These are phyloP conservation scores for Ptychobarbus kaznakovi DNA, from an alignment of 2,797 vertebrate species.

Conservation along the genomic window DNA sequence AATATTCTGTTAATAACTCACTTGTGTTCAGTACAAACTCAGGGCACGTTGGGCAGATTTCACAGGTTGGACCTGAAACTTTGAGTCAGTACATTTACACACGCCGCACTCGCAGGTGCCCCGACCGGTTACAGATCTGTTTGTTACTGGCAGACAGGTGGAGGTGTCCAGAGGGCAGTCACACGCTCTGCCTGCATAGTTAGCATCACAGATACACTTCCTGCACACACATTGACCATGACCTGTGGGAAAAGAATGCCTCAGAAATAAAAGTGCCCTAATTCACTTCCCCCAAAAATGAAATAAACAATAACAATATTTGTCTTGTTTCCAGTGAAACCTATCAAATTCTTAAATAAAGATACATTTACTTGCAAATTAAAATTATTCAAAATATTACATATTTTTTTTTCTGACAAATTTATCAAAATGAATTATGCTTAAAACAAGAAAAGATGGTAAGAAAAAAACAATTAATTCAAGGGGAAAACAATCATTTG, in stretches of 20 bases:
- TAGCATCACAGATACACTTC: slow-evolving; percentile 86
- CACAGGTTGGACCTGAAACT: slow-evolving; percentile 91
- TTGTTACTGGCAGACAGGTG: slow-evolving; percentile 84
- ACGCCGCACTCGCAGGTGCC: slow-evolving; percentile 88
- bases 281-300: too few species aligned
- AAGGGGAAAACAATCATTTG: too few species aligned
- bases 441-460: too few species aligned
- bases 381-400: too few species aligned
- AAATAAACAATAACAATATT: too few species aligned
- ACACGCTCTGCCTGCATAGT: slow-evolving; percentile 91
- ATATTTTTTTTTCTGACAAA: too few species aligned
- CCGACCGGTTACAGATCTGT: slow-evolving; percentile 88
- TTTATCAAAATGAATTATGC: too few species aligned
- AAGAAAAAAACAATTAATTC: too few species aligned
- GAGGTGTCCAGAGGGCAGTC: slow-evolving; percentile 87
- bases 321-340: too few species aligned
- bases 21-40: slow-evolving; percentile 91
- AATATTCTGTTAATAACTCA: slow-evolving; percentile 72
- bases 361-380: too few species aligned
- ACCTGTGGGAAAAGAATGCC: slow-evolving; percentile 73
- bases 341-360: too few species aligned
- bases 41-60: slow-evolving; percentile 91
- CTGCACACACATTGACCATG: slow-evolving; percentile 90
- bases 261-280: too few species aligned
- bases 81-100: slow-evolving; percentile 90